Conservation (phyloP, 2,888 invertebrate genomes). For the Phragmatobia fuliginosa region DNA sequence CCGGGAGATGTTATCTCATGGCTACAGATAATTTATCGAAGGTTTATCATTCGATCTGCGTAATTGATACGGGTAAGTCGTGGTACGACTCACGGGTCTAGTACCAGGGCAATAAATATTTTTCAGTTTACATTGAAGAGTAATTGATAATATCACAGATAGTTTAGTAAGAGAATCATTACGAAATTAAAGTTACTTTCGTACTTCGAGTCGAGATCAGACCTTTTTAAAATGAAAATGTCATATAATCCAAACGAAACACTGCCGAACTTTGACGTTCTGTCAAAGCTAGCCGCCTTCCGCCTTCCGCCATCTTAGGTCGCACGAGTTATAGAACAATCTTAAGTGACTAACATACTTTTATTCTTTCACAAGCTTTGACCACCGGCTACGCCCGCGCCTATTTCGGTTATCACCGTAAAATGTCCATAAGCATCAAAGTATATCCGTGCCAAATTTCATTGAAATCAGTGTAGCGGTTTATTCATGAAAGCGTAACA, state of each 20-base stretch:
- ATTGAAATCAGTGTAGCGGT: too few relatives aligned
- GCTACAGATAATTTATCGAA: constrained; percentile 74
- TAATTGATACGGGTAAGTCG: constrained; percentile 79
- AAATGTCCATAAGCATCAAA: too few relatives aligned
- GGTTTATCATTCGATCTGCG: constrained; percentile 78
- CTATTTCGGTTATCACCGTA: too few relatives aligned
- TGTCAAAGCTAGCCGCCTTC: too few relatives aligned
- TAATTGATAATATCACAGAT: constrained; percentile 26
- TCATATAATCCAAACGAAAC: neutral
- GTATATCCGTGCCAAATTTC: too few relatives aligned
- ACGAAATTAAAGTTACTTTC: neutral
- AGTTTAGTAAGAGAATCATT: constrained; percentile 16
- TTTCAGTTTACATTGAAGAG: constrained; percentile 51
- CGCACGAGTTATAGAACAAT: too few relatives aligned
- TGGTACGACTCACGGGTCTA: constrained; percentile 60
- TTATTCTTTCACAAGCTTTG: too few relatives aligned
- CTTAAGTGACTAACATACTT: neutral
- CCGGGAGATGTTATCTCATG: constrained; percentile 67
- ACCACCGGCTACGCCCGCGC: too few relatives aligned
- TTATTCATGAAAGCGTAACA: too few relatives aligned
- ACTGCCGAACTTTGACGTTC: neutral
- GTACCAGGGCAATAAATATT: constrained; percentile 56
- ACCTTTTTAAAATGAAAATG: neutral
- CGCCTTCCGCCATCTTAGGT: too few relatives aligned
- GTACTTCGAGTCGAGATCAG: neutral